Evolutionary conservation across 1,140 invertebrate species (phyloP).

Genomic region (Neodiprion virginianus): DNA sequence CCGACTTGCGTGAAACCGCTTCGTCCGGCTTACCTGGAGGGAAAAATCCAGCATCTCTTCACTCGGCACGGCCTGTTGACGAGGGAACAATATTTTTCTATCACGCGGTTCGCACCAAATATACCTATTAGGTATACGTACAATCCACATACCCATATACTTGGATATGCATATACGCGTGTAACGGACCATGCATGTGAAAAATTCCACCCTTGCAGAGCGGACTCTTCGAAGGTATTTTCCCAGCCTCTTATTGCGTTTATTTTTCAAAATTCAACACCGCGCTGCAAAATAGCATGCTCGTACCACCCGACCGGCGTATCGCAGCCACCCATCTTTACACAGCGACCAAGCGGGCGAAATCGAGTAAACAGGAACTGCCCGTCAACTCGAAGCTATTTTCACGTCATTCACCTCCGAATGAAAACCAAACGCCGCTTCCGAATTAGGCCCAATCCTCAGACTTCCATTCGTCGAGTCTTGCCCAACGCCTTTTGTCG

Average conservation of each 20-base stretch:
- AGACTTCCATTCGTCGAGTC: not conserved
- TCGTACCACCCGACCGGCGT: not conserved
- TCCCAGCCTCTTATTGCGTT: not conserved
- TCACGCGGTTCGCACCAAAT: constrained; percentile 4
- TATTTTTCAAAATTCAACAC: constrained; percentile 5
- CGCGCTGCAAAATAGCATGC: not conserved
- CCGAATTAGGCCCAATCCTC: not conserved
- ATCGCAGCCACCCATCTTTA: not conserved
- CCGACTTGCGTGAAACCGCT: not conserved
- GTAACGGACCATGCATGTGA: not conserved
- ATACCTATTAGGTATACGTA: not conserved
- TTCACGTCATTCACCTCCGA: constrained; percentile 3
- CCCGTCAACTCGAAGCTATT: constrained; percentile 9
- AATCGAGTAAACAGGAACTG: not conserved
- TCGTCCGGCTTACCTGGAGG: not conserved
- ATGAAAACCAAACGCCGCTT: not conserved
- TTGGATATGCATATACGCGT: not conserved
- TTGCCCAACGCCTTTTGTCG: constrained; percentile 33
- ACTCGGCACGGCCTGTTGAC: not conserved
- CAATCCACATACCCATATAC: not conserved
- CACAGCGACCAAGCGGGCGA: not conserved
- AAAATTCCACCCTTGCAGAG: not conserved
- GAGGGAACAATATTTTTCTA: constrained; percentile 7
- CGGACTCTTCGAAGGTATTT: not conserved
- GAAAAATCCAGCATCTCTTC: not conserved